Evolutionary conservation across 1,140 invertebrate species (phyloP), one percentile per base, ranked within the genome.

Genomic region (Hermatobates lingyangjiaoensis): DNA sequence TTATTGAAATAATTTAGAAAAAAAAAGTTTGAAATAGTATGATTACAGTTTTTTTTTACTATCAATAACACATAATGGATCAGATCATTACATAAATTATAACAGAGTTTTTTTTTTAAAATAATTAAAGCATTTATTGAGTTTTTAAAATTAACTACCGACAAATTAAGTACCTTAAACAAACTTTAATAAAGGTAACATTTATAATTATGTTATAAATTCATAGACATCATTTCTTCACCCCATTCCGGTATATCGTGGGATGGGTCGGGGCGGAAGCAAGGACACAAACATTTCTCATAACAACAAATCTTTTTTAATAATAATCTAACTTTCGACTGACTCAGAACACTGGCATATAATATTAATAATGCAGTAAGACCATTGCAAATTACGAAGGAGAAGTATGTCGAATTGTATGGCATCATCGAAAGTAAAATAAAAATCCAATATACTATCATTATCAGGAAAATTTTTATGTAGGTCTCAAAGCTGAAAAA

Each of bases 271-370:
- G 66, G 66, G 38, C 65, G 64, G 54, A 72, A 77, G 51, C 73
- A 76, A 26, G 69, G 64, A 52, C 63, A 68, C 27, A 63, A 52
- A 53, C 68, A 71, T 50, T 61, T 63, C 15, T 73, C 74, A 59
- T 79, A 79, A 59, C 79, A 81, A 64, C 81, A 86, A 40, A 79
- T 81, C 64, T 86, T 85, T 40, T 76, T 73, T 3, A 87, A 63
- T 39, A 86, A 65, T 64, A 80, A 85, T 3, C 73, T 79, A 0
- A 88, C 81, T 57, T 83, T 78, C 52, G 75, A 76, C 60, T 86
- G 82, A 38, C 79, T 72, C 25, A 83, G 68, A 2, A 86, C 71
- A 53, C 82, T 84, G 18, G 86, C 73, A 56, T 85, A 84, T 5
- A 86, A 70, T 48, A 87, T 65, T 2, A 81, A 60, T n/a, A 82